Evolutionary conservation across 2,113 vertebrate genomes (phyloP).

Genomic region (Plecturocebus donacophilus): DNA sequence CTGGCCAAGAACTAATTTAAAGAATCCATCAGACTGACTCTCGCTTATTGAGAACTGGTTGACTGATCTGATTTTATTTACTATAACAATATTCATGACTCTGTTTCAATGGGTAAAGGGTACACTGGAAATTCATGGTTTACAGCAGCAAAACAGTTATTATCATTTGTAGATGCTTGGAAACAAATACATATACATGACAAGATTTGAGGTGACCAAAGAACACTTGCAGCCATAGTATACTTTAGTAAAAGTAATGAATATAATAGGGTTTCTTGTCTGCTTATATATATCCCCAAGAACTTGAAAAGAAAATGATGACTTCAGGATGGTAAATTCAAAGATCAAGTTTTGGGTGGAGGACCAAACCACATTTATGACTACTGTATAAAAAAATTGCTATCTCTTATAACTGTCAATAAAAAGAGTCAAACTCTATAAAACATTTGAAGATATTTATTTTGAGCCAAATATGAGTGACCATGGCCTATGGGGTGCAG

Average conservation of each 20-base stretch:
- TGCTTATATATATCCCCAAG: not conserved
- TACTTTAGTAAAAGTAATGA: not conserved
- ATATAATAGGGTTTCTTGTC: not conserved
- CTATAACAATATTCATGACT: not conserved
- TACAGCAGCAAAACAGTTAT: not conserved
- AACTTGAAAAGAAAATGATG: not conserved
- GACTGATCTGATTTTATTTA: not conserved
- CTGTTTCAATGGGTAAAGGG: not conserved
- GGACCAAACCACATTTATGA: not conserved
- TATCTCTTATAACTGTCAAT: not conserved
- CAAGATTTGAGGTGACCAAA: not conserved
- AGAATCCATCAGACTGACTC: not conserved
- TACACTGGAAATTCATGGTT: not conserved
- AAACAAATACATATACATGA: not conserved
- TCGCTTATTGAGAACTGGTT: not conserved
- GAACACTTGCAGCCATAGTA: not conserved
- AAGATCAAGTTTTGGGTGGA: not conserved
- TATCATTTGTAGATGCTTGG: not conserved
- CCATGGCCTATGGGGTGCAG: too few species aligned
- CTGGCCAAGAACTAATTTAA: too few species aligned
- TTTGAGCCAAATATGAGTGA: too few species aligned
- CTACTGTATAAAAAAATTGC: not conserved
- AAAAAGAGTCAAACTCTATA: too few species aligned
- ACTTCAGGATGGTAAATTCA: not conserved
- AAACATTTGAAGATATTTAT: too few species aligned